These are phyloP conservation scores for Euura saliciscinereae DNA, from an alignment of 1,140 invertebrate species.

Conservation along the genomic window DNA sequence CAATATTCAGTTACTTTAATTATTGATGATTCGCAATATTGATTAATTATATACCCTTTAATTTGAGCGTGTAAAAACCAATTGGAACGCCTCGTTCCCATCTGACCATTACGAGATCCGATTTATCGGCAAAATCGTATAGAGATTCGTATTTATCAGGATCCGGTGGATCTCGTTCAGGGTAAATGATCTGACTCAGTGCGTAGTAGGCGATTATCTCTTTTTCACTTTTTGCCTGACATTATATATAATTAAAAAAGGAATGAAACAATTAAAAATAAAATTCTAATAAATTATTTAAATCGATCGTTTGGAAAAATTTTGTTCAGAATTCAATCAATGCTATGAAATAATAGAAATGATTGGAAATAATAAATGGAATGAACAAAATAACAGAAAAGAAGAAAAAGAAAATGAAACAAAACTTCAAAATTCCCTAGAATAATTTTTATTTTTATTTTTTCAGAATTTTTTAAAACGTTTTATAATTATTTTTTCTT, in stretches of 20 bases:
- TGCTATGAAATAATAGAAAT: too few species aligned
- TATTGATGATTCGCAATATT: too few species aligned
- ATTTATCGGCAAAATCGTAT: constrained; percentile 28
- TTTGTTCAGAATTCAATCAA: too few species aligned
- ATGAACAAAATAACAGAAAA: too few species aligned
- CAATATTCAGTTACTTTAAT: too few species aligned
- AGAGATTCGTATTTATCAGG: constrained; percentile 30
- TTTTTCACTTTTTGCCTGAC: constrained; percentile 23
- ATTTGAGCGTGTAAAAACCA: constrained; percentile 39
- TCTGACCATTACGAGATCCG: constrained; percentile 28
- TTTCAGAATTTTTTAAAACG: not conserved
- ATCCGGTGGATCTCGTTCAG: constrained; percentile 28
- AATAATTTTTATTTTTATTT: too few species aligned
- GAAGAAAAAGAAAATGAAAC: too few species aligned
- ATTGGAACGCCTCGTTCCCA: constrained; percentile 31
- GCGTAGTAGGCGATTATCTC: constrained; percentile 34
- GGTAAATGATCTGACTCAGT: constrained; percentile 35
- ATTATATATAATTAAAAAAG: too few species aligned
- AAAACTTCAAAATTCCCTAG: too few species aligned
- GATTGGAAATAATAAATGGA: too few species aligned
- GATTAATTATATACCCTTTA: constrained; percentile 25
- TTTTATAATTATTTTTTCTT: too few species aligned
- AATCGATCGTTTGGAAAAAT: not conserved
- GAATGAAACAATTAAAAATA: not conserved
- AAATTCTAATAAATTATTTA: not conserved